Conservation (phyloP, 2,888 invertebrate species). For the Tetragnatha montana region DNA sequence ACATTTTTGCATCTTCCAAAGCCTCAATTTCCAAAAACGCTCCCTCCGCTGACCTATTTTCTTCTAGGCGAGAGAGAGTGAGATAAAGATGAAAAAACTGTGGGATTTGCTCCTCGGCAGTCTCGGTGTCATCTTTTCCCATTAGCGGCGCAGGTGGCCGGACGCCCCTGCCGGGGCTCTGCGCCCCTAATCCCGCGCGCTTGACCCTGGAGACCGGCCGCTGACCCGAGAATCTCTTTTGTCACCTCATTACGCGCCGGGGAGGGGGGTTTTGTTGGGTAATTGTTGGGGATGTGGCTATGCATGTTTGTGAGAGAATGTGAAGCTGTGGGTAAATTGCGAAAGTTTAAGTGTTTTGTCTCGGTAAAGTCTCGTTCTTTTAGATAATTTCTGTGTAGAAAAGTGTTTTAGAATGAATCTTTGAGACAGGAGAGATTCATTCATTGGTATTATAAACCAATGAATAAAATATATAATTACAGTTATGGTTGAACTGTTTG, state of each 20-base stretch:
- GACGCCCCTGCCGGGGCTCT: conserved; percentile 50
- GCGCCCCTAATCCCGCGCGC: conserved; percentile 30
- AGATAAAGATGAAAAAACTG: conserved; percentile 38
- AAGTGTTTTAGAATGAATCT: too few relatives aligned
- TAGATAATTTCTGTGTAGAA: too few relatives aligned
- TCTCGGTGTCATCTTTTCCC: conserved; percentile 66
- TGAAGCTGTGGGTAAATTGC: too few relatives aligned
- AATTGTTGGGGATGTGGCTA: too few relatives aligned
- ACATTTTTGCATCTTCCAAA: conserved; percentile 38
- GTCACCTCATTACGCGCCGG: conserved; percentile 54
- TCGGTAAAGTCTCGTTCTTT: too few relatives aligned
- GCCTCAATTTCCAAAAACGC: conserved; percentile 47
- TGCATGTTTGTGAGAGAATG: too few relatives aligned
- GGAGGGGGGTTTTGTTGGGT: not conserved
- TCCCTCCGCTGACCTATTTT: conserved; percentile 30
- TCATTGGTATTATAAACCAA: too few relatives aligned
- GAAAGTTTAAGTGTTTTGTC: too few relatives aligned
- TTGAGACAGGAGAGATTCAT: too few relatives aligned
- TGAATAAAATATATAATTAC: too few relatives aligned
- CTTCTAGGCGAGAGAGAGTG: not conserved
- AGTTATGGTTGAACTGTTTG: too few relatives aligned
- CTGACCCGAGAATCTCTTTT: conserved; percentile 56
- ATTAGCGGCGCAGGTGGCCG: conserved; percentile 53
- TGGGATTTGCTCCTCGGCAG: conserved; percentile 64
- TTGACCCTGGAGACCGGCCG: conserved; percentile 59